Conservation (phyloP, 2,797 vertebrate genomes). For the Apodemus agrarius region DNA sequence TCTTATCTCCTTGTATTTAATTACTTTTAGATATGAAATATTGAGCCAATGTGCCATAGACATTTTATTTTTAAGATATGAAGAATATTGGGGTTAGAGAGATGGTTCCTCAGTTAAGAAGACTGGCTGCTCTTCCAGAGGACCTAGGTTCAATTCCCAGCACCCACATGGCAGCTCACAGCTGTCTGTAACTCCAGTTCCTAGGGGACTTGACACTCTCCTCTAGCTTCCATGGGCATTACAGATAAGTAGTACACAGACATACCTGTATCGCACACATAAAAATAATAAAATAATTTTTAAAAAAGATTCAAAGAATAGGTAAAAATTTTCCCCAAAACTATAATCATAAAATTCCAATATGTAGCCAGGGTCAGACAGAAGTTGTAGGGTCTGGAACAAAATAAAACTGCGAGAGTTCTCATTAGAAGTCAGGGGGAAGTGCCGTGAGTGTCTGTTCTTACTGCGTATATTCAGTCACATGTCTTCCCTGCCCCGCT, state of each 20-base stretch:
- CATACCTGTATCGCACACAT: background rate
- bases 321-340: background rate
- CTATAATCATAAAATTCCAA: slow-evolving; percentile 32
- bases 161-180: background rate
- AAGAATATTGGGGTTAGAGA: background rate
- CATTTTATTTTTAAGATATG: background rate
- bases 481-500: background rate
- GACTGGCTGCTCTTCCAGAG: background rate
- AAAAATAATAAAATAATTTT: background rate
- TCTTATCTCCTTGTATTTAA: background rate
- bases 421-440: background rate
- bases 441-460: background rate
- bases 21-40: background rate
- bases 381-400: background rate
- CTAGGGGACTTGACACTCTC: background rate
- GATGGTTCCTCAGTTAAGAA: background rate
- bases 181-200: background rate
- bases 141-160: background rate
- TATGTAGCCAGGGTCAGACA: background rate
- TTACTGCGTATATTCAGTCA: background rate
- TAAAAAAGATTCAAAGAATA: background rate
- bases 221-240: background rate
- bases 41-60: slow-evolving; percentile 4
- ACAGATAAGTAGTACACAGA: background rate
- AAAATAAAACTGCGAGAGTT: background rate